These are phyloP conservation scores for Axea sp. DNA, from an alignment of 2,888 invertebrate genomes.

Conservation along the genomic window DNA sequence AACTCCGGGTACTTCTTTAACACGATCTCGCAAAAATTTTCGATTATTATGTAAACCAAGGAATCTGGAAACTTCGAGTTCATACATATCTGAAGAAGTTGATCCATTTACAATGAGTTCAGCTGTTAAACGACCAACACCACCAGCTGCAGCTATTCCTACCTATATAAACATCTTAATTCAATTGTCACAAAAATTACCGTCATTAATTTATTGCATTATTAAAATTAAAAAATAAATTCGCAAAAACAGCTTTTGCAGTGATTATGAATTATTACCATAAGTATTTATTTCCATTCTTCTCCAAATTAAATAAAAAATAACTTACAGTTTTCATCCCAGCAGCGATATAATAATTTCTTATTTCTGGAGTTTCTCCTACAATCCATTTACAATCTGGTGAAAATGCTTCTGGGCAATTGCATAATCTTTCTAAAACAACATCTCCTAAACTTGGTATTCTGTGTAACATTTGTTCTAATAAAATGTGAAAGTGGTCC, in stretches of 20 bases:
- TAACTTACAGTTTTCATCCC: conserved; percentile 90
- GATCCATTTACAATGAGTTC: conserved; percentile 92
- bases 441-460: conserved; percentile 89
- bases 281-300: no score
- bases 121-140: conserved; percentile 93
- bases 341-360: conserved; percentile 86
- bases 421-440: conserved; percentile 89
- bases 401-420: conserved; percentile 96
- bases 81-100: conserved; percentile 91
- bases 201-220: no score
- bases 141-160: conserved; percentile 96
- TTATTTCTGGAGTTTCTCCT: conserved; percentile 95
- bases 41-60: conserved; percentile 96
- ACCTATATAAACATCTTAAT: conserved; percentile 79
- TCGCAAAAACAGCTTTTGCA: no score
- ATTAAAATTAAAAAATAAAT: no score
- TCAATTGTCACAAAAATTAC: no score
- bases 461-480: conserved; percentile 91
- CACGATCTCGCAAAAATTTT: conserved; percentile 93
- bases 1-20: conserved; percentile 94
- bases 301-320: no score
- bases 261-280: no score
- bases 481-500: conserved; percentile 96
- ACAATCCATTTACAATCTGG: conserved; percentile 98
- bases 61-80: conserved; percentile 93